phyloP scores from a whole-genome alignment of 2,888 invertebrate genomes.

The Aquatica leii region DNA sequence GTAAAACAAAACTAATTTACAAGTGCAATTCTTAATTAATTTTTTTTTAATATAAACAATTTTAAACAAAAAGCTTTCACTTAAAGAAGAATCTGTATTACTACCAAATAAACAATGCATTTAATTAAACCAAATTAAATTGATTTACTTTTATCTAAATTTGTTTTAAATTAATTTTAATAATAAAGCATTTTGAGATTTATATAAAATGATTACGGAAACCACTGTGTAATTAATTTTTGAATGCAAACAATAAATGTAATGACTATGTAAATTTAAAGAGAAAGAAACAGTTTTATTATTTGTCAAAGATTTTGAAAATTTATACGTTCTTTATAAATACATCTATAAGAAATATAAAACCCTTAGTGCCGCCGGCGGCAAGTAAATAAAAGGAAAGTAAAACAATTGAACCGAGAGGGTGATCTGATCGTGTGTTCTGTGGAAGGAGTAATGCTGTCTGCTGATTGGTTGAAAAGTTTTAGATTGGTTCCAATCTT shows the following conservation, averaged over 20 bases:
- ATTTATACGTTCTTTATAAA: slow-evolving; percentile 2
- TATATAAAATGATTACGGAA: too few species aligned
- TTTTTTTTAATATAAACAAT: too few species aligned
- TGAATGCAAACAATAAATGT: neutral
- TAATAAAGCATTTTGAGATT: too few species aligned
- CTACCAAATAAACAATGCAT: too few species aligned
- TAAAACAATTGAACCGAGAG: slow-evolving; percentile 53
- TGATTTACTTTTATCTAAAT: too few species aligned
- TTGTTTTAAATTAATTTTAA: too few species aligned
- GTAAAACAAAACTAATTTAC: too few species aligned
- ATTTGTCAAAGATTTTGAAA: slow-evolving; percentile 5
- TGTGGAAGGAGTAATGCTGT: slow-evolving; percentile 52
- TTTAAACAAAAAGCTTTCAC: too few species aligned
- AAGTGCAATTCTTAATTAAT: too few species aligned
- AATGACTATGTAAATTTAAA: slow-evolving; percentile 10
- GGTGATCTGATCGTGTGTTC: slow-evolving; percentile 41
- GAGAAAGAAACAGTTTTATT: slow-evolving; percentile 18
- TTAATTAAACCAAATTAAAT: too few species aligned
- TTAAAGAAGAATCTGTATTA: too few species aligned
- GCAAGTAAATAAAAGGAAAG: slow-evolving; percentile 52
- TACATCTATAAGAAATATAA: slow-evolving; percentile 30
- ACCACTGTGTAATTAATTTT: too few species aligned
- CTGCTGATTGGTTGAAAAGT: slow-evolving; percentile 58
- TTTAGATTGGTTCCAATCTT: slow-evolving; percentile 59
- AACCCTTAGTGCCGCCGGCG: slow-evolving; percentile 46